Evolutionary conservation across 2,797 vertebrate genomes (phyloP).

Genomic region (Choloepus didactylus): DNA sequence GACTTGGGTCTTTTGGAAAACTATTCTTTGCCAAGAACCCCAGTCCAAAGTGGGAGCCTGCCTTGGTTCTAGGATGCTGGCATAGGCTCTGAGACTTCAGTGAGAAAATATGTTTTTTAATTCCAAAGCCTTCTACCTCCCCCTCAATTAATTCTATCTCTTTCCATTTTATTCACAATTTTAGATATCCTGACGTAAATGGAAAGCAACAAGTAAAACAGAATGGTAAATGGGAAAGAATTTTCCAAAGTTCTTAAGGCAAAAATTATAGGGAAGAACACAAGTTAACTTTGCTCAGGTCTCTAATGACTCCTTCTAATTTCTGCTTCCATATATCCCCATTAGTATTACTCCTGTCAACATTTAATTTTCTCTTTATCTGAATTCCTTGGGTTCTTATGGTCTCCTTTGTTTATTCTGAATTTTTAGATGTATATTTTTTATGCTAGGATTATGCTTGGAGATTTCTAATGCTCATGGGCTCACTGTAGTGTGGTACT

Average conservation of each 20-base stretch:
- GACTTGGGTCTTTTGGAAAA: conserved; percentile 68
- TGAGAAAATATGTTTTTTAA: not conserved
- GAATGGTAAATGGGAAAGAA: conserved; percentile 11
- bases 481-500: not conserved
- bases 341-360: not conserved
- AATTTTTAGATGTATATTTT: not conserved
- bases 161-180: conserved; percentile 44
- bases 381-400: not conserved
- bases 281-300: not conserved
- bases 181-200: conserved; percentile 8
- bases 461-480: conserved; percentile 13
- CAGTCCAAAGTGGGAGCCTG: conserved; percentile 54
- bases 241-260: not conserved
- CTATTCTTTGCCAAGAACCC: conserved; percentile 62
- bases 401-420: not conserved
- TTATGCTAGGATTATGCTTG: not conserved
- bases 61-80: conserved; percentile 39
- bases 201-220: not conserved
- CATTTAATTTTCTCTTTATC: conserved; percentile 11
- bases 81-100: not conserved
- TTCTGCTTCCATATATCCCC: not conserved
- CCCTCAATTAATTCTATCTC: not conserved
- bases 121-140: not conserved
- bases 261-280: not conserved
- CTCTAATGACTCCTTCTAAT: not conserved